Conservation (phyloP, 2,888 invertebrate species). For the Acrocyrtus sp. region DNA sequence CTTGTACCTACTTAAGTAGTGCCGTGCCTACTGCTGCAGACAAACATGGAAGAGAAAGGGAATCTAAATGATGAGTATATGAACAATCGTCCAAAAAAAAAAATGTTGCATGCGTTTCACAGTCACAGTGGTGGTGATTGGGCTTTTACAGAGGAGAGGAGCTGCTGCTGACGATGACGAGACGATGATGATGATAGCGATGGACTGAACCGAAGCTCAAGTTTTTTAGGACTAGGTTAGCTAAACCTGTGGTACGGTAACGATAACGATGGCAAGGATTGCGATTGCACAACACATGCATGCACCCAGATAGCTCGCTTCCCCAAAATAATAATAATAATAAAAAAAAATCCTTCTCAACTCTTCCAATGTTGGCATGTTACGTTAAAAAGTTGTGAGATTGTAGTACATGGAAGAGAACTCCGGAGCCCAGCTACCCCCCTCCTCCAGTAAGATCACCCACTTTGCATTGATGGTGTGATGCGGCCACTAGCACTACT, state of each 20-base stretch:
- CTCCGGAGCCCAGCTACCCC: constrained; percentile 36
- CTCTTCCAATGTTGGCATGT: neutral
- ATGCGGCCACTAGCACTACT: constrained; percentile 8
- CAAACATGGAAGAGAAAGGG: neutral
- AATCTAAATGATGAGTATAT: neutral
- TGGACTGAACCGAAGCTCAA: neutral
- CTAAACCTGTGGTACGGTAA: neutral
- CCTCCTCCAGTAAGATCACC: constrained; percentile 31
- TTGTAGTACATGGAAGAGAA: constrained; percentile 6
- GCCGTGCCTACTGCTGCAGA: neutral
- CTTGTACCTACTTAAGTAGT: neutral
- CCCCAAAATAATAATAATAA: neutral
- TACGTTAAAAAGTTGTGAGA: neutral
- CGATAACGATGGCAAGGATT: neutral
- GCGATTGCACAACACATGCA: neutral
- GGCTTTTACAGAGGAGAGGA: too few species aligned
- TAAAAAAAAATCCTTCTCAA: neutral
- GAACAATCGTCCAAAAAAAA: neutral
- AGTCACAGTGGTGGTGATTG: neutral
- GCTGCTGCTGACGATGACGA: too few species aligned
- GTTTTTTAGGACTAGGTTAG: neutral
- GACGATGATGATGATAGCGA: neutral
- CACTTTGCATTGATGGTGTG: constrained; percentile 20
- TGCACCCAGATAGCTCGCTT: neutral
- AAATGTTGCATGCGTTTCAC: neutral